Percentiles rank a stretch among this genome's conserved stretches.
phyloP scores from a whole-genome alignment of 2,888 invertebrate species.

The Erpobdella octoculata region DNA sequence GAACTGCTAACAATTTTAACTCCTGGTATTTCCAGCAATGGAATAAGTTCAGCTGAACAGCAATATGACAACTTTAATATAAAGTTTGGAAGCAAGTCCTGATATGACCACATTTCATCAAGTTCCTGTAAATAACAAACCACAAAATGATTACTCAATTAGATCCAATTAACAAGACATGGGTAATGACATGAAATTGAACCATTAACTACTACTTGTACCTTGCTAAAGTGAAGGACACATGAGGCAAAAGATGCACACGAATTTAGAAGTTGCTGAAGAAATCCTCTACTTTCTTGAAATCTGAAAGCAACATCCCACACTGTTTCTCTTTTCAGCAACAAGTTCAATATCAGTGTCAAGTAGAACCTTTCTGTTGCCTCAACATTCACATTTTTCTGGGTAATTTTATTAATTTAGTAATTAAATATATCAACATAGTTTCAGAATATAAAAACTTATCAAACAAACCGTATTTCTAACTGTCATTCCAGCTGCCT shows the following conservation, averaged over 20 bases:
- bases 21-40: slow-evolving; percentile 77
- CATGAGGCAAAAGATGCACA: slow-evolving; percentile 68
- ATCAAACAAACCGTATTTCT: background rate
- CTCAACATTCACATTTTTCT: slow-evolving; percentile 39
- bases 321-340: slow-evolving; percentile 53
- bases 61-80: slow-evolving; percentile 70
- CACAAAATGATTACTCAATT: background rate
- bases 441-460: background rate
- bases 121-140: slow-evolving; percentile 56
- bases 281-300: slow-evolving; percentile 65
- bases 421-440: background rate
- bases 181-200: no score
- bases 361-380: slow-evolving; percentile 74
- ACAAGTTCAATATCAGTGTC: slow-evolving; percentile 72
- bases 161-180: no score
- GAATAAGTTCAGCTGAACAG: slow-evolving; percentile 69
- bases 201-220: no score
- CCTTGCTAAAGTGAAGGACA: slow-evolving; percentile 71
- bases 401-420: background rate
- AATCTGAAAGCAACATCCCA: slow-evolving; percentile 63
- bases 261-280: slow-evolving; percentile 68
- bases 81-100: slow-evolving; percentile 67
- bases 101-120: slow-evolving; percentile 73
- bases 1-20: slow-evolving; percentile 68
- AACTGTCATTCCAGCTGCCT: background rate